These are phyloP conservation scores for Psylliodes chrysocephalus DNA, from an alignment of 2,888 invertebrate species.

Conservation along the genomic window DNA sequence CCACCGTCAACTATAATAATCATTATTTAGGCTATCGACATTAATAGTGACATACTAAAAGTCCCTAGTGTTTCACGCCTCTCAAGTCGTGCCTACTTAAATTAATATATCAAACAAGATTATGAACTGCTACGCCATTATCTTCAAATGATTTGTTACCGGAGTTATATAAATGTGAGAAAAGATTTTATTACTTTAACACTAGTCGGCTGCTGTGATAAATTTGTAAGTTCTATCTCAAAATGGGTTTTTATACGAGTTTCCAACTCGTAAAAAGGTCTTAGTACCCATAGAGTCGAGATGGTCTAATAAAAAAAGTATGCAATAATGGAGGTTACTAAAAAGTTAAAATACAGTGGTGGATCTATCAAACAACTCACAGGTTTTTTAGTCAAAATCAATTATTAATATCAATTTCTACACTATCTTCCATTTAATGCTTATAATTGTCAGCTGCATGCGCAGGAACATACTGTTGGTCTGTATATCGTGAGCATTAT, in stretches of 20 bases:
- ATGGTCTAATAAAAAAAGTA: not conserved
- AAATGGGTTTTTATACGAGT: slow-evolving; percentile 44
- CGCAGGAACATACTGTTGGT: no score
- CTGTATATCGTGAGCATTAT: no score
- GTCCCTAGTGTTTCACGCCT: slow-evolving; percentile 3
- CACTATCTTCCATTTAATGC: no score
- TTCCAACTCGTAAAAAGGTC: slow-evolving; percentile 47
- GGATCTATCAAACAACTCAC: not conserved
- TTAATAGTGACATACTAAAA: slow-evolving; percentile 5
- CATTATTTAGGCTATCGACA: not conserved
- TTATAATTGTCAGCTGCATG: no score
- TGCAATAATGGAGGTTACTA: slow-evolving; percentile 6
- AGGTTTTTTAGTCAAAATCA: no score
- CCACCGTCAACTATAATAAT: not conserved
- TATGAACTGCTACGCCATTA: slow-evolving; percentile 8
- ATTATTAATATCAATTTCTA: no score
- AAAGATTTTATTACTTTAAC: slow-evolving; percentile 20
- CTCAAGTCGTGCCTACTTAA: not conserved
- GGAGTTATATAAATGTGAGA: slow-evolving; percentile 22
- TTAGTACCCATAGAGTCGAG: not conserved
- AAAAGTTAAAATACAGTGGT: not conserved
- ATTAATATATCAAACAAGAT: slow-evolving; percentile 7
- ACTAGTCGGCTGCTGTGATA: slow-evolving; percentile 31
- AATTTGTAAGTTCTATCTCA: slow-evolving; percentile 38
- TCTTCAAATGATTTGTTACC: slow-evolving; percentile 22